Evolutionary conservation across 2,797 vertebrate genomes (phyloP).

Genomic region (Poecilia wingei): DNA sequence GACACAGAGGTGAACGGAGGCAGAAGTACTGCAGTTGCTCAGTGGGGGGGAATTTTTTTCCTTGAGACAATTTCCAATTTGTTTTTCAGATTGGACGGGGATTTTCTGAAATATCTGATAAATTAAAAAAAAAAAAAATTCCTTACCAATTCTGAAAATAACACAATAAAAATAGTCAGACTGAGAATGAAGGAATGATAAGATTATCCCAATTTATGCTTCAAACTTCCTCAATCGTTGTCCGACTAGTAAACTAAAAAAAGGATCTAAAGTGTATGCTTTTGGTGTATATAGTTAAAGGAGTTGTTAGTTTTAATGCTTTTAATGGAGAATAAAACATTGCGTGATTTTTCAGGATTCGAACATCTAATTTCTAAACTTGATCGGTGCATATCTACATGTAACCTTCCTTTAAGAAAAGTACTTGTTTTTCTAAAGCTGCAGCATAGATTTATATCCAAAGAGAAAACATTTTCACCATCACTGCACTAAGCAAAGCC

Average conservation of each 20-base stretch:
- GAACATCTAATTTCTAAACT: background rate
- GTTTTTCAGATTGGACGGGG: slow-evolving; percentile 56
- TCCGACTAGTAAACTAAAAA: background rate
- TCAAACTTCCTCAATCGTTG: background rate
- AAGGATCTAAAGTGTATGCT: background rate
- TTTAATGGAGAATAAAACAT: background rate
- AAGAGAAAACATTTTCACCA: background rate
- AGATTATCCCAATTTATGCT: background rate
- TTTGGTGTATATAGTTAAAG: background rate
- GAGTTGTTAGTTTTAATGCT: background rate
- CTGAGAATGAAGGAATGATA: background rate
- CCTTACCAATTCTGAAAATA: background rate
- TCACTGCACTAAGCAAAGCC: background rate
- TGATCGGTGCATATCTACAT: background rate
- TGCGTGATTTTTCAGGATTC: background rate
- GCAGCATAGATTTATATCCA: background rate
- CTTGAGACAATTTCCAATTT: background rate
- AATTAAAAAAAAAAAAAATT: background rate
- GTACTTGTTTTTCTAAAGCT: background rate
- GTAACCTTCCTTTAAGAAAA: background rate
- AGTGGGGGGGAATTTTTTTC: slow-evolving; percentile 74
- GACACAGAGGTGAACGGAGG: slow-evolving; percentile 74
- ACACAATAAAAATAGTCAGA: background rate
- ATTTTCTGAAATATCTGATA: slow-evolving; percentile 40
- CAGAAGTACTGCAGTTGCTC: slow-evolving; percentile 76